These are phyloP conservation scores for Thecophora atra DNA, from an alignment of 2,888 invertebrate species.

Conservation along the genomic window DNA sequence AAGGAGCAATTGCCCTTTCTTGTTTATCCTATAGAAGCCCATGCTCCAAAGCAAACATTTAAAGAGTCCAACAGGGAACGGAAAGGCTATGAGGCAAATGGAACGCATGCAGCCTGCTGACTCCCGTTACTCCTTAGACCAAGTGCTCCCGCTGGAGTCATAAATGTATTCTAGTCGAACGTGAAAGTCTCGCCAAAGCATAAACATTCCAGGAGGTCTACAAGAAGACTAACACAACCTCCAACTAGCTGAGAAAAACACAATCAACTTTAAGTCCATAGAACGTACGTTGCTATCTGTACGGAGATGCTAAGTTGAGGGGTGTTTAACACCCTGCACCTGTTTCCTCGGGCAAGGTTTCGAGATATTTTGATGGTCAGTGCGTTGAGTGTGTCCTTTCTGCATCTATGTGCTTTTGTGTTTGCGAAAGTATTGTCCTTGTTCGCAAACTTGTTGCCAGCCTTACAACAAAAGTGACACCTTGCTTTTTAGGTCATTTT, in stretches of 20 bases:
- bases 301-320: too few relatives aligned
- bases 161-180: conserved; percentile 27
- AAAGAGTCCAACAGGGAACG: too few relatives aligned
- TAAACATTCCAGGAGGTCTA: neutral
- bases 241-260: neutral
- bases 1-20: too few relatives aligned
- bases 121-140: neutral
- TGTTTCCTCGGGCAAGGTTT: too few relatives aligned
- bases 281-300: too few relatives aligned
- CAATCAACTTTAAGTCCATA: too few relatives aligned
- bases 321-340: too few relatives aligned
- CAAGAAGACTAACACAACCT: neutral
- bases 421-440: conserved; percentile 15
- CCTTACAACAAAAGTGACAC: conserved; percentile 22
- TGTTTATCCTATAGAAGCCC: too few relatives aligned
- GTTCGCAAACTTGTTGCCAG: neutral
- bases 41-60: too few relatives aligned
- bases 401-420: neutral
- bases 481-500: conserved; percentile 31
- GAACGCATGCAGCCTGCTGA: too few relatives aligned
- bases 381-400: neutral
- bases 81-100: too few relatives aligned
- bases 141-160: conserved; percentile 31
- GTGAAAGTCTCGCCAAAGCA: conserved; percentile 4
- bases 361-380: too few relatives aligned